Conservation (phyloP, 2,888 invertebrate genomes). For the Lysandra coridon region DNA sequence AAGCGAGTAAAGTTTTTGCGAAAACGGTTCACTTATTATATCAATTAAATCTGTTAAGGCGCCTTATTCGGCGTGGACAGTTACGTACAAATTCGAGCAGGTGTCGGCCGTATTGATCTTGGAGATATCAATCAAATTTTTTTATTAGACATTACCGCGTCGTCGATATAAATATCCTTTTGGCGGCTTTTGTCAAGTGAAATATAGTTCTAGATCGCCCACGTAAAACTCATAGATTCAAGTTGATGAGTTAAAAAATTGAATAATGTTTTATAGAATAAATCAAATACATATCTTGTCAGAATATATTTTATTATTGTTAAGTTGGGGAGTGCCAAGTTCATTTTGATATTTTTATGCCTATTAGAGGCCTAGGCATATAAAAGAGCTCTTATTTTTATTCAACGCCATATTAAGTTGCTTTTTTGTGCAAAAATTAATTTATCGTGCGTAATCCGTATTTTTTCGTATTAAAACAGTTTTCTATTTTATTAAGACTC, state of each 20-base stretch:
- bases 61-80: conserved; percentile 47
- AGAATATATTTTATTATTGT: background rate
- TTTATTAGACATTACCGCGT: background rate
- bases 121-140: conserved; percentile 8
- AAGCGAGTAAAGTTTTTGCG: conserved; percentile 37
- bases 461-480: too few species aligned
- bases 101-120: conserved; percentile 43
- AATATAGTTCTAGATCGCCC: conserved; percentile 1
- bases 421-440: too few species aligned
- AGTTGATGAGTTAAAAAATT: background rate
- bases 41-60: conserved; percentile 70
- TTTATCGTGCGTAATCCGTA: too few species aligned
- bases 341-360: background rate
- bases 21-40: conserved; percentile 63
- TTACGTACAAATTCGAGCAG: conserved; percentile 48
- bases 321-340: background rate
- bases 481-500: too few species aligned
- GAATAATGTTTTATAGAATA: background rate
- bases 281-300: conserved; percentile 22
- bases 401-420: too few species aligned
- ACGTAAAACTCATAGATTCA: background rate
- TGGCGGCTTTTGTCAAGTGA: conserved; percentile 18
- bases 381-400: too few species aligned
- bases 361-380: too few species aligned
- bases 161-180: conserved; percentile 11